These are phyloP conservation scores for Perca schrenkii DNA, from an alignment of 2,113 vertebrate genomes.

Conservation along the genomic window DNA sequence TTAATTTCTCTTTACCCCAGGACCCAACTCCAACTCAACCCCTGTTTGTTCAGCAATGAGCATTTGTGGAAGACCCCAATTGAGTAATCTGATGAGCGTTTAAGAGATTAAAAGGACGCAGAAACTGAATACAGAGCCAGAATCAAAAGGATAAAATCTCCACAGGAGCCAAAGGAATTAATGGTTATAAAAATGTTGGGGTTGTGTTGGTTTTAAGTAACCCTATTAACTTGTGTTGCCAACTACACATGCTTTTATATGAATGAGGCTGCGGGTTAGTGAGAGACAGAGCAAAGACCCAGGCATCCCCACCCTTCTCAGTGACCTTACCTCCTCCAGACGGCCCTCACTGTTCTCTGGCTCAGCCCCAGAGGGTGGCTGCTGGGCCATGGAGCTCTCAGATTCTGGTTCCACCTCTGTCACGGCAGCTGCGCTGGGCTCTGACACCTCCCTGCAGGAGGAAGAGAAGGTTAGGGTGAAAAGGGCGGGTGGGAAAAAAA, in stretches of 20 bases:
- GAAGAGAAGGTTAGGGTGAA: slow-evolving; percentile 20
- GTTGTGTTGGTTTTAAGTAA: slow-evolving; percentile 65
- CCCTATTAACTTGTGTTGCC: slow-evolving; percentile 5
- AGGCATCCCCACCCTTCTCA: slow-evolving; percentile 41
- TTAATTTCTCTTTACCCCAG: slow-evolving; percentile 28
- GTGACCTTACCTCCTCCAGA: slow-evolving; percentile 85
- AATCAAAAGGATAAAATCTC: neutral
- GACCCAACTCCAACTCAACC: slow-evolving; percentile 73
- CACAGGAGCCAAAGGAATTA: neutral
- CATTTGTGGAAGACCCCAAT: neutral
- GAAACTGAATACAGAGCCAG: neutral
- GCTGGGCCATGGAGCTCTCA: slow-evolving; percentile 74
- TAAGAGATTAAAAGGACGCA: neutral
- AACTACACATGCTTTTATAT: slow-evolving; percentile 60
- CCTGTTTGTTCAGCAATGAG: neutral
- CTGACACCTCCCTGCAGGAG: slow-evolving; percentile 82
- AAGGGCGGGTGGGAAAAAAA: slow-evolving; percentile 14
- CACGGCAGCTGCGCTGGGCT: slow-evolving; percentile 79
- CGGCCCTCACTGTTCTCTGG: slow-evolving; percentile 76
- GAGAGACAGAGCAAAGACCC: slow-evolving; percentile 44
- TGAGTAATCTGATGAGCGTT: neutral
- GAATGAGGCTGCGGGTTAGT: slow-evolving; percentile 71
- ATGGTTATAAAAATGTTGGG: neutral
- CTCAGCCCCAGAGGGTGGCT: slow-evolving; percentile 76
- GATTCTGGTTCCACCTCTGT: slow-evolving; percentile 81